Conservation (phyloP, 2,113 vertebrate species). For the Burhinus bistriatus region DNA sequence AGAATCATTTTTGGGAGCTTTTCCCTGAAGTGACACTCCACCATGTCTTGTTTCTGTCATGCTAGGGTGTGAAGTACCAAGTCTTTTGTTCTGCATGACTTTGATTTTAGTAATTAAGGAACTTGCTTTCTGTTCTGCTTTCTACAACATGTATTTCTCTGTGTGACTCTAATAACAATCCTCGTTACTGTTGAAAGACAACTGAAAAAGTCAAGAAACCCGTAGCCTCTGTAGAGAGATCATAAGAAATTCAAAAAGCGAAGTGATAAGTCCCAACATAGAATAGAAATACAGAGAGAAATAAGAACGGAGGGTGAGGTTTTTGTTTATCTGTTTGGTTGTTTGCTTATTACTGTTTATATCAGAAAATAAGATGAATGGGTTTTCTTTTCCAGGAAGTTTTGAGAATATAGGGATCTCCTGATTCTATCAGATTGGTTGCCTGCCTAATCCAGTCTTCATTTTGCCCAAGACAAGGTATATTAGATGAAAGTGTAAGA, state of each 20-base stretch:
- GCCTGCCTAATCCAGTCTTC: background rate
- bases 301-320: fast-evolving
- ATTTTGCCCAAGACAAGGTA: background rate
- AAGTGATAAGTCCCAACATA: background rate
- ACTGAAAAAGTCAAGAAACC: background rate
- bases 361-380: background rate
- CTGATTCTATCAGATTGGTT: background rate
- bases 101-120: background rate
- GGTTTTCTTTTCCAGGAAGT: background rate
- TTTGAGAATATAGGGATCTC: background rate
- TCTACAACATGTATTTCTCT: background rate
- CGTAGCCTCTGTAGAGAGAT: background rate
- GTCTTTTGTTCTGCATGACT: background rate
- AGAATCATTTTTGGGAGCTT: background rate
- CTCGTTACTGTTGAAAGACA: background rate
- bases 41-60: background rate
- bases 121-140: background rate
- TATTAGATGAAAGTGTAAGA: background rate
- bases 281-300: background rate
- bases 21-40: background rate
- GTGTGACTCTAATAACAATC: background rate
- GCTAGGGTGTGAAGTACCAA: background rate
- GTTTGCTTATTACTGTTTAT: background rate
- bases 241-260: background rate
- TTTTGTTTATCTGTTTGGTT: background rate